A percentile compares a stretch with the other conserved stretches of the same genome.
Conservation (phyloP, 2,888 invertebrate species). For the Pantelozetes paolii region DNA sequence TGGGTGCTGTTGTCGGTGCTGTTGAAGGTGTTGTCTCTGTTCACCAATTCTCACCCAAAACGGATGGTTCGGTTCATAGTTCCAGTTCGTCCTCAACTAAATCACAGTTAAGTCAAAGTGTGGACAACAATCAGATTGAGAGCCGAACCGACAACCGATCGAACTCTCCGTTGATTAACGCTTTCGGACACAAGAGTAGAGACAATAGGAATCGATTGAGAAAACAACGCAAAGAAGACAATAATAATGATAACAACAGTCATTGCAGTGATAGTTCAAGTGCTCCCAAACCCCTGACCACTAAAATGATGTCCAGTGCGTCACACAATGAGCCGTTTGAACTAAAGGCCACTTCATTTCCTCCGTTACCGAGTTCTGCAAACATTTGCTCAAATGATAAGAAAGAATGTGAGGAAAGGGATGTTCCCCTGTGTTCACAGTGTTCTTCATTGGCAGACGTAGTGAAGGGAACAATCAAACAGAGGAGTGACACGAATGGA, state of each 20-base stretch:
- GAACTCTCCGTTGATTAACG: neutral
- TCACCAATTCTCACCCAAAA: neutral
- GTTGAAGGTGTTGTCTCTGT: neutral
- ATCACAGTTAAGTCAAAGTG: slow-evolving; percentile 8
- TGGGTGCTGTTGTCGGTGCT: neutral
- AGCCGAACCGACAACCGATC: slow-evolving; percentile 1
- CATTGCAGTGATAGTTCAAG: slow-evolving; percentile 41
- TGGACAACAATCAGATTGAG: neutral
- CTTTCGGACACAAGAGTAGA: neutral
- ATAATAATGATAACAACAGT: neutral
- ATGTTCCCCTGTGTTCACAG: neutral
- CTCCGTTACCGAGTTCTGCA: slow-evolving; percentile 68
- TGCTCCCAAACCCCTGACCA: slow-evolving; percentile 43
- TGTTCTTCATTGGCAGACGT: slow-evolving; percentile 36
- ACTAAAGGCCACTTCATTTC: slow-evolving; percentile 72
- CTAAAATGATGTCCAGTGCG: slow-evolving; percentile 7
- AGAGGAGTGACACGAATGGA: slow-evolving; percentile 1
- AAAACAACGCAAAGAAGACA: slow-evolving; percentile 10
- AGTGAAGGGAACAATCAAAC: slow-evolving; percentile 32
- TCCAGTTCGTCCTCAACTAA: slow-evolving; percentile 3
- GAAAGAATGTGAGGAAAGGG: slow-evolving; percentile 6
- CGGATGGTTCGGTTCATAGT: slow-evolving; percentile 2
- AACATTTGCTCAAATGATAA: slow-evolving; percentile 42
- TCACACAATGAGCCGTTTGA: slow-evolving; percentile 58
- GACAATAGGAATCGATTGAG: slow-evolving; percentile 8